A percentile compares a stretch with the other conserved stretches of the same genome.
phyloP scores from a whole-genome alignment of 1,140 invertebrate genomes.

The Kradibia gibbosae region DNA sequence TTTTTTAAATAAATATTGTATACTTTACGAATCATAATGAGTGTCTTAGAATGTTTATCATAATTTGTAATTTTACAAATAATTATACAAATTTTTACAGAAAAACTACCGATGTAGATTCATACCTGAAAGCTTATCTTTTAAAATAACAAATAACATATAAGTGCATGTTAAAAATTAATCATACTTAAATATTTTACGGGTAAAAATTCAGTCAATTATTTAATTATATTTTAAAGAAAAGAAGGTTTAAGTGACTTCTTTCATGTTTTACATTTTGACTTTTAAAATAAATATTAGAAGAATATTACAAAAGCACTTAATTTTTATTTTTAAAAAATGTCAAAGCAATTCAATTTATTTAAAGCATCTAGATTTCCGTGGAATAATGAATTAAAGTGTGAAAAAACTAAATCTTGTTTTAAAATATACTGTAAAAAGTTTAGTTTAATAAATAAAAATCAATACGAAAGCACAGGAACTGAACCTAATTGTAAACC shows the following conservation, averaged over 20 bases:
- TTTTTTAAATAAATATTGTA: no score
- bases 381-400: background rate
- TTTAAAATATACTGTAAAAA: conserved; percentile 1
- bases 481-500: background rate
- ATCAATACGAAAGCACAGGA: background rate
- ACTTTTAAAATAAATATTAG: conserved; percentile 3
- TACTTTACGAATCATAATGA: no score
- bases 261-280: conserved; percentile 27
- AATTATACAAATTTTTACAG: no score
- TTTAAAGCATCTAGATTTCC: background rate
- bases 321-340: conserved; percentile 19
- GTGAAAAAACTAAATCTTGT: background rate
- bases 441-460: conserved; percentile 6
- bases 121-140: no score
- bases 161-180: no score
- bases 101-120: no score
- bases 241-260: conserved; percentile 22
- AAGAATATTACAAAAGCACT: background rate
- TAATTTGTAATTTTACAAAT: no score
- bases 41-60: no score
- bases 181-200: no score
- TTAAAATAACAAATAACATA: no score
- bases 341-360: background rate
- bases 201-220: conserved; percentile 6
- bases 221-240: conserved; percentile 19